Conservation (phyloP, 2,888 invertebrate species). For the Brassicogethes aeneus region DNA sequence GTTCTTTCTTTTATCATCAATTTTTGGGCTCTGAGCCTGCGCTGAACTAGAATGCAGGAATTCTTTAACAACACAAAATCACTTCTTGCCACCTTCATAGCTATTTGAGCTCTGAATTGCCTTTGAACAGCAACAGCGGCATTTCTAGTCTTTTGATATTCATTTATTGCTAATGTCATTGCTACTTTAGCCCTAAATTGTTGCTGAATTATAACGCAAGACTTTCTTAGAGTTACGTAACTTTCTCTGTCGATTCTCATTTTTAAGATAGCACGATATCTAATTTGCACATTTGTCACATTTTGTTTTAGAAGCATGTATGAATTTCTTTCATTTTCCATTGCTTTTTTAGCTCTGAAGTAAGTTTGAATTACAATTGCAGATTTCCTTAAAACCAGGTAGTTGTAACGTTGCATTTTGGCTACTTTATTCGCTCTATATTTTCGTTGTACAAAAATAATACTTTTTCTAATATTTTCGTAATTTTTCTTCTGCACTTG, state of each 20-base stretch:
- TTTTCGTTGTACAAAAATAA: slow-evolving; percentile 27
- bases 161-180: slow-evolving; percentile 13
- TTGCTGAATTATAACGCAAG: slow-evolving; percentile 39
- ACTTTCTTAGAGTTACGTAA: slow-evolving; percentile 27
- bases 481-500: slow-evolving; percentile 24
- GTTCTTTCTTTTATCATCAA: slow-evolving; percentile 35
- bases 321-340: slow-evolving; percentile 16
- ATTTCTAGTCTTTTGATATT: slow-evolving; percentile 17
- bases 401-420: slow-evolving; percentile 3
- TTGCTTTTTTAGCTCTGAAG: slow-evolving; percentile 7
- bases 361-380: slow-evolving; percentile 4
- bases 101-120: slow-evolving; percentile 28
- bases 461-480: slow-evolving; percentile 27
- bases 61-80: slow-evolving; percentile 7
- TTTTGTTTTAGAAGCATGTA: slow-evolving; percentile 21
- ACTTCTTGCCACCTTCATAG: slow-evolving; percentile 20
- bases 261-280: slow-evolving; percentile 35
- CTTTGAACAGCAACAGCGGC: slow-evolving; percentile 26
- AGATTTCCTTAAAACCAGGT: not conserved
- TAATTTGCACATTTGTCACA: slow-evolving; percentile 37
- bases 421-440: slow-evolving; percentile 33
- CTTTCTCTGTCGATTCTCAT: slow-evolving; percentile 13
- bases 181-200: slow-evolving; percentile 37
- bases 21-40: slow-evolving; percentile 37
- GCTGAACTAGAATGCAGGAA: slow-evolving; percentile 22